A percentile compares a stretch with the other conserved stretches of the same genome.
Evolutionary conservation across 2,888 invertebrate species (phyloP).

Genomic region (Oscheius sp.): DNA sequence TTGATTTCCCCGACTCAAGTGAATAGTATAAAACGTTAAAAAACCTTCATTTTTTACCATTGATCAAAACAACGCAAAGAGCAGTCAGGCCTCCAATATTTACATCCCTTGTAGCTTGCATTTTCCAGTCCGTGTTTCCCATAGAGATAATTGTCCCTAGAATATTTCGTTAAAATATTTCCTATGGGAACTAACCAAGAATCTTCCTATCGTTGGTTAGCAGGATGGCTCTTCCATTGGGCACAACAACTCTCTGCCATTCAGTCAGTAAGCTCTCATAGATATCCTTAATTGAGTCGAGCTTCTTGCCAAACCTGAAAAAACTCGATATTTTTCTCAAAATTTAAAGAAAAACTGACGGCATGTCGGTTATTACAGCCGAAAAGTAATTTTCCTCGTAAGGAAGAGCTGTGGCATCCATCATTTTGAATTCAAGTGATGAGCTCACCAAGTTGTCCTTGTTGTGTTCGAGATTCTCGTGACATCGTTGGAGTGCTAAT

Average conservation of each 20-base stretch:
- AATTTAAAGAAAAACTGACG: constrained; percentile 27
- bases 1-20: too few relatives aligned
- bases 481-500: constrained; percentile 71
- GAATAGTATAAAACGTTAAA: too few relatives aligned
- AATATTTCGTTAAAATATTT: neutral
- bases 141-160: constrained; percentile 17
- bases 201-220: constrained; percentile 46
- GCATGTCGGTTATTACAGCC: constrained; percentile 75
- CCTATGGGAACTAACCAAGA: constrained; percentile 28
- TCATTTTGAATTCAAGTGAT: constrained; percentile 66
- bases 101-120: neutral
- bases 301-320: constrained; percentile 70
- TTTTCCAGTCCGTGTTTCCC: constrained; percentile 1
- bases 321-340: too few relatives aligned
- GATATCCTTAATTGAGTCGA: constrained; percentile 73
- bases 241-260: constrained; percentile 39
- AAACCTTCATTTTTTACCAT: neutral
- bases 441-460: neutral
- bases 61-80: constrained; percentile 15
- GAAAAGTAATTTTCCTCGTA: constrained; percentile 74
- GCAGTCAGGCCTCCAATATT: constrained; percentile 15
- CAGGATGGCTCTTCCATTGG: constrained; percentile 38
- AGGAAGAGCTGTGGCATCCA: constrained; percentile 75
- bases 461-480: constrained; percentile 26
- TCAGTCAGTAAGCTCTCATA: constrained; percentile 74